Base-by-base conservation (phyloP, 2,113 vertebrate species). In the Callaeas wilsoni region DNA sequence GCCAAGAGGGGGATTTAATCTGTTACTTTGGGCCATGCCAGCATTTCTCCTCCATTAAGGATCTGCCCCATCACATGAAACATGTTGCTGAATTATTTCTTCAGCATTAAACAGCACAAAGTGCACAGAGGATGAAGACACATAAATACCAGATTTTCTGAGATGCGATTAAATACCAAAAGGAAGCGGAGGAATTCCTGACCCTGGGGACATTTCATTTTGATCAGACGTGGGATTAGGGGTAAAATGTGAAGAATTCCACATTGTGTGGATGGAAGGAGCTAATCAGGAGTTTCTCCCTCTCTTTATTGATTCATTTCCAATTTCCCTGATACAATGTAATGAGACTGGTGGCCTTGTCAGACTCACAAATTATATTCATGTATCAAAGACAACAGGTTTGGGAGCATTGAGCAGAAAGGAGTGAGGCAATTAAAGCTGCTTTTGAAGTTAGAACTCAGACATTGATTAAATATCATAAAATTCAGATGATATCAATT, bases 211-310 rank as follows among this genome's bases (percentile, higher is more conserved):
- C 44, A 35, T 87, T 90, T 90, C 49, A 46, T 79, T 92, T 93
- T 89, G 96, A 96, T 94, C 95, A 84, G 88, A 76, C 1, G 0
- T 75, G 53, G 91, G 93, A 95, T 96, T 96, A 94, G 74, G 84
- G 49, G 53, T 81, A 75, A 94, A 93, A 92, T 92, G 76, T 92
- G 85, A 90, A 79, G 86, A 95, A 93, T 96, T 96, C 65, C 55
- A 77, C 57, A 15, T 37, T 68, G 41, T 84, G 80, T 82, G 49
- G 77, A 62, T 94, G 62, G 69, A 87, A 57, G 1, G 2, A 73
- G 76, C 37, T 14, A 73, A 85, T 77, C 64, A 13, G 67, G 71
- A 88, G 14, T 84, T 93, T 78, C 22, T 32, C 13, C 78, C 37
- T 82, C n/a, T 82, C 37, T 74, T 76, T 94, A 81, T 93, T 70